Conservation (phyloP, 1,140 invertebrate genomes). For the Tetranychus urticae region DNA sequence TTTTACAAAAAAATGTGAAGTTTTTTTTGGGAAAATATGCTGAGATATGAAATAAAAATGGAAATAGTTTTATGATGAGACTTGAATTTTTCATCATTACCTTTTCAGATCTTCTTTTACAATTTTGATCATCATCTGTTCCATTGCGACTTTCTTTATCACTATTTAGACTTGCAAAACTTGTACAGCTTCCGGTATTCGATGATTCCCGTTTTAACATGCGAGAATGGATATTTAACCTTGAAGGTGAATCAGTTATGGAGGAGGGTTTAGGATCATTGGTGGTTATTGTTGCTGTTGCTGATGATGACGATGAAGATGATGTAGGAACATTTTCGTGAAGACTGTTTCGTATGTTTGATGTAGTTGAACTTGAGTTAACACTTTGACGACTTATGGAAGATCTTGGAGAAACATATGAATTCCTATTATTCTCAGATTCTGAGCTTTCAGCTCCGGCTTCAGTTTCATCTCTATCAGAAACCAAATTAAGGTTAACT, state of each 20-base stretch:
- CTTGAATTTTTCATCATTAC: background rate
- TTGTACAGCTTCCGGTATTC: background rate
- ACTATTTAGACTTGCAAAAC: constrained; percentile 1
- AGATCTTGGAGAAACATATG: background rate
- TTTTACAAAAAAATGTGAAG: background rate
- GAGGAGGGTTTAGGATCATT: background rate
- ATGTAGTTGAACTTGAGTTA: too few species aligned
- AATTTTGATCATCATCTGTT: background rate
- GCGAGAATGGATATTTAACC: background rate
- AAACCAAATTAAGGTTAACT: constrained; percentile 12
- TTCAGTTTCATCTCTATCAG: constrained; percentile 1
- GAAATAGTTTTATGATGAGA: background rate
- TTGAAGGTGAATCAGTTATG: background rate
- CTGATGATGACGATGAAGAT: background rate
- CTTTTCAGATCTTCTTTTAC: background rate
- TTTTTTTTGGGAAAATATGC: background rate
- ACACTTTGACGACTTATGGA: too few species aligned
- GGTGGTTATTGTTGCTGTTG: background rate
- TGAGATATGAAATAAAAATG: background rate
- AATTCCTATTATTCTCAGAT: background rate
- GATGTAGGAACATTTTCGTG: too few species aligned
- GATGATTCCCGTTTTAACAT: background rate
- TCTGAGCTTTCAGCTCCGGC: background rate
- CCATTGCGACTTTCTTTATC: background rate
- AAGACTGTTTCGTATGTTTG: too few species aligned